Evolutionary conservation across 2,888 invertebrate genomes (phyloP).

Genomic region (Amiota mariae): DNA sequence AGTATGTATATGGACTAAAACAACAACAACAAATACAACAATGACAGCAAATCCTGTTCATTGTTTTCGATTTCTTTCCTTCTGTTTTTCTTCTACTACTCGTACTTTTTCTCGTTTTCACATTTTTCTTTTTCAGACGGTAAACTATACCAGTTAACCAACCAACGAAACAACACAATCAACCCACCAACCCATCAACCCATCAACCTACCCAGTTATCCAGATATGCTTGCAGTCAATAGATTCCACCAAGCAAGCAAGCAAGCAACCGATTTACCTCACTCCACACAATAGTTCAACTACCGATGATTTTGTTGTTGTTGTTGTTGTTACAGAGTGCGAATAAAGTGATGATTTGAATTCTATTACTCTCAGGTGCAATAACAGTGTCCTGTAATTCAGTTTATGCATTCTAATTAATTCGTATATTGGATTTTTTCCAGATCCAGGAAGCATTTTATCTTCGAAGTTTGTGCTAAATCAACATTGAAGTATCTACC

Average conservation of each 20-base stretch:
- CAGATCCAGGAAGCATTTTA: too few species aligned
- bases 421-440: too few species aligned
- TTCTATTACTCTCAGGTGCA: constrained; percentile 68
- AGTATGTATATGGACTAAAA: constrained; percentile 4
- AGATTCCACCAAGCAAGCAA: constrained; percentile 9
- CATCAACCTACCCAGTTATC: neutral
- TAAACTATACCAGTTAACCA: constrained; percentile 32
- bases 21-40: constrained; percentile 28
- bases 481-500: too few species aligned
- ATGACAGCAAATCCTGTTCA: constrained; percentile 5
- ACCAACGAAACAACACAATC: neutral
- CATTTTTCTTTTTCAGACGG: constrained; percentile 31
- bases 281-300: neutral
- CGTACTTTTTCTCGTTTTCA: constrained; percentile 54
- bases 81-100: neutral
- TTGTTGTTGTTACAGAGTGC: constrained; percentile 9
- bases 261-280: neutral
- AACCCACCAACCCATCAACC: constrained; percentile 20
- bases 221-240: constrained; percentile 14
- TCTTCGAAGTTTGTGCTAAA: too few species aligned
- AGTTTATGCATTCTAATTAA: too few species aligned
- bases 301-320: neutral
- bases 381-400: neutral
- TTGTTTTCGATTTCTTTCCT: neutral
- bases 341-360: constrained; percentile 68